phyloP scores from a whole-genome alignment of 2,113 vertebrate genomes.

The Forbesichthys agassizii region DNA sequence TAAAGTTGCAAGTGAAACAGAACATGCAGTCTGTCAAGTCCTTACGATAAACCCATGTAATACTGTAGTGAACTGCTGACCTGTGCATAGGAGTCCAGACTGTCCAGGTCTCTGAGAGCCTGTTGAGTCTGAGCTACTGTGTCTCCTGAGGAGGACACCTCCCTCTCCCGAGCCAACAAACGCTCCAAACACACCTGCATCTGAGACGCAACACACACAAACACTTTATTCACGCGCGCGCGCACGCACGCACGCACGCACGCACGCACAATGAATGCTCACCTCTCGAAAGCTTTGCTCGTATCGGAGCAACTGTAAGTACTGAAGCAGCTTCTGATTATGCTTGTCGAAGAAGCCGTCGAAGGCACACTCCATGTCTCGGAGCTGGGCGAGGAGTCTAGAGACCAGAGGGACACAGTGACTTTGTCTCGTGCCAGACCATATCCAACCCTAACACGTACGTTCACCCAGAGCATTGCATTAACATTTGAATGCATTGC shows the following conservation, averaged over 20 bases:
- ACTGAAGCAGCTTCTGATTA: slow-evolving; percentile 93
- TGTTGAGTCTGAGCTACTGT: slow-evolving; percentile 82
- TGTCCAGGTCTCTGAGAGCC: slow-evolving; percentile 80
- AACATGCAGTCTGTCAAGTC: not conserved
- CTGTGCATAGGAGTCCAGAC: slow-evolving; percentile 83
- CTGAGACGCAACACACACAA: slow-evolving; percentile 63
- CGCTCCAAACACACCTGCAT: slow-evolving; percentile 82
- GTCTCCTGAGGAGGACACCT: slow-evolving; percentile 77
- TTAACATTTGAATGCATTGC: not conserved
- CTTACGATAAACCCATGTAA: not conserved
- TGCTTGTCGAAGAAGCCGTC: slow-evolving; percentile 99
- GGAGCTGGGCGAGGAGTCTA: slow-evolving; percentile 90
- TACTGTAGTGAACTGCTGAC: slow-evolving; percentile 64
- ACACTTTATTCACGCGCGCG: not conserved
- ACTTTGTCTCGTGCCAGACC: not conserved
- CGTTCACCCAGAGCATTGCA: too few relatives aligned
- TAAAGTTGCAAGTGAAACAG: not conserved
- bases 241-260: slow-evolving; percentile 1
- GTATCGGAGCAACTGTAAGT: slow-evolving; percentile 89
- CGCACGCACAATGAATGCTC: not conserved
- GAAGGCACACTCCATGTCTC: slow-evolving; percentile 95
- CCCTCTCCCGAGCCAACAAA: slow-evolving; percentile 80
- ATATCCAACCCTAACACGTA: too few relatives aligned
- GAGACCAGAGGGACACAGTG: not conserved
- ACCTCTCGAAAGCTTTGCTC: slow-evolving; percentile 94